Percentiles rank a stretch among this genome's conserved stretches.
phyloP scores from a whole-genome alignment of 1,140 invertebrate genomes.

The Kradibia gibbosae region DNA sequence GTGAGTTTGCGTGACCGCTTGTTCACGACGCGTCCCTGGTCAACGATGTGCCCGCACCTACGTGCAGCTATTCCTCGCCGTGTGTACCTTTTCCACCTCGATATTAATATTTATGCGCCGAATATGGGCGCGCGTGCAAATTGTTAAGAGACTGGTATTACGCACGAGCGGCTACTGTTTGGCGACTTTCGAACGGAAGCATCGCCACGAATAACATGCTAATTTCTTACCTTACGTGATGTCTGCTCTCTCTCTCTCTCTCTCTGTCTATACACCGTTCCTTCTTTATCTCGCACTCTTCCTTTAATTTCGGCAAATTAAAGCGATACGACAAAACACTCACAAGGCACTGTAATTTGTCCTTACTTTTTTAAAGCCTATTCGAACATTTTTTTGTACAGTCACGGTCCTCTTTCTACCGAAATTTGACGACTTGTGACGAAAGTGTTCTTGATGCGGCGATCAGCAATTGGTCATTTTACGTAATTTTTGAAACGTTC shows the following conservation, averaged over 20 bases:
- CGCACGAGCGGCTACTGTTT: neutral
- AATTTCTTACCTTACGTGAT: neutral
- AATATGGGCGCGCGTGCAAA: neutral
- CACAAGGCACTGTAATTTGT: no score
- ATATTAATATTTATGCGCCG: neutral
- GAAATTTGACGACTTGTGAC: no score
- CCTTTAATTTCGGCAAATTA: no score
- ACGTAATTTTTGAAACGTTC: no score
- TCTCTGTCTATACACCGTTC: neutral
- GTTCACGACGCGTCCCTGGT: neutral
- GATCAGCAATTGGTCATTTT: no score
- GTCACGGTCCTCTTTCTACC: no score
- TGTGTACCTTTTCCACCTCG: neutral
- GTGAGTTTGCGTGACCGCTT: neutral
- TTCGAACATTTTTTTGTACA: neutral
- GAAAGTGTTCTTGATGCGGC: no score
- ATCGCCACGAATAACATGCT: neutral
- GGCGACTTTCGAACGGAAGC: neutral
- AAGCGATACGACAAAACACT: no score
- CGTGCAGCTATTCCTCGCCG: neutral
- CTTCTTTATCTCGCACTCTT: neutral
- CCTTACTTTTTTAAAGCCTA: neutral
- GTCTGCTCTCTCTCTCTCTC: neutral
- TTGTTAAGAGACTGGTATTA: neutral
- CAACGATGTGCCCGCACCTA: neutral